Evolutionary conservation across 2,113 vertebrate genomes (phyloP).

Genomic region (Rutilus rutilus): DNA sequence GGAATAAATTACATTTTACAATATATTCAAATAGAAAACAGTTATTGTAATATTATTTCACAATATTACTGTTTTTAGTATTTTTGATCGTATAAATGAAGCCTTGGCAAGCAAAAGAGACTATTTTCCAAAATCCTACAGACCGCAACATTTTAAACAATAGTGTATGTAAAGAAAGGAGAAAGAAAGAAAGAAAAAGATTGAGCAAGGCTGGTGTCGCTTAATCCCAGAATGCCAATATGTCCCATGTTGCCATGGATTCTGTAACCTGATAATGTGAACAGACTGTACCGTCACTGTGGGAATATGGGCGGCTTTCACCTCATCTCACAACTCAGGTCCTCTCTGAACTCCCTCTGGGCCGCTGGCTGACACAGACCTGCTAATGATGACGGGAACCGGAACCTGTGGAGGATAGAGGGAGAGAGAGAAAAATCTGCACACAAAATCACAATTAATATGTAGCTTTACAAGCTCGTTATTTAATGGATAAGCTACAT

Average conservation of each 20-base stretch:
- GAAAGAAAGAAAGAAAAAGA: neutral
- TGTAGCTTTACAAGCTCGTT: neutral
- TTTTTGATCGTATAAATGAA: neutral
- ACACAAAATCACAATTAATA: neutral
- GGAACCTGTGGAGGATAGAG: slow-evolving; percentile 19
- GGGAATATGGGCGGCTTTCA: slow-evolving; percentile 57
- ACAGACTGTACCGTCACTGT: slow-evolving; percentile 46
- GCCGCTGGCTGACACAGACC: slow-evolving; percentile 17
- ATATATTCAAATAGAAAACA: neutral
- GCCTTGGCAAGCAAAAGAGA: neutral
- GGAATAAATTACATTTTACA: neutral
- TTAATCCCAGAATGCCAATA: slow-evolving; percentile 41
- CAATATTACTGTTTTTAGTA: neutral
- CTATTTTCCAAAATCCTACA: neutral
- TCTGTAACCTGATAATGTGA: slow-evolving; percentile 66
- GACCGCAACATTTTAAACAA: neutral
- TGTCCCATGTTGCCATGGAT: slow-evolving; percentile 65
- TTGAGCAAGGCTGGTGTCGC: neutral
- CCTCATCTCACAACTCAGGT: slow-evolving; percentile 50
- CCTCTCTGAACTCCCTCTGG: slow-evolving; percentile 57
- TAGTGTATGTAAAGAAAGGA: neutral
- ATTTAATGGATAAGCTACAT: neutral
- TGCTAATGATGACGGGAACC: slow-evolving; percentile 21
- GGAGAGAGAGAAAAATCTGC: neutral
- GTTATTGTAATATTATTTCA: neutral